These are phyloP conservation scores for Sturnira hondurensis DNA, from an alignment of 2,113 vertebrate species.

Conservation along the genomic window DNA sequence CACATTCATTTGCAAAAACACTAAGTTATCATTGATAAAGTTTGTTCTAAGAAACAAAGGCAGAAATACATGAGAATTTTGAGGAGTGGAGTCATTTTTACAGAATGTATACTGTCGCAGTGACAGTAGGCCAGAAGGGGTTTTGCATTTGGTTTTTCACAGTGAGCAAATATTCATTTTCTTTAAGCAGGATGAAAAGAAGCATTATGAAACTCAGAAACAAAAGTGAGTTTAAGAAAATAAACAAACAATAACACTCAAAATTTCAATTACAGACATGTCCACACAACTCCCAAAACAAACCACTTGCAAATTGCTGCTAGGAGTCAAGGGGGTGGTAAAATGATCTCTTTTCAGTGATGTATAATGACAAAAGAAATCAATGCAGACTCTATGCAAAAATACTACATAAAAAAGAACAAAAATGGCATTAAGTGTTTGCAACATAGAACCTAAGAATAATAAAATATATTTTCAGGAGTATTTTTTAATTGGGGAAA, in stretches of 20 bases:
- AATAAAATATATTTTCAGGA: background rate
- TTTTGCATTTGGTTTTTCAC: background rate
- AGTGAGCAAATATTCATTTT: background rate
- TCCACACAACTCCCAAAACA: background rate
- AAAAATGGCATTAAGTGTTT: background rate
- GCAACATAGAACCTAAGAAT: background rate
- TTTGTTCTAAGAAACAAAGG: background rate
- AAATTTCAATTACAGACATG: background rate
- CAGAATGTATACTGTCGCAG: background rate
- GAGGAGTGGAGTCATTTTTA: background rate
- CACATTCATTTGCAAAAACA: background rate
- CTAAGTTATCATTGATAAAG: background rate
- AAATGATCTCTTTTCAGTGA: background rate
- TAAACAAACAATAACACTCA: background rate
- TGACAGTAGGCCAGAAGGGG: background rate
- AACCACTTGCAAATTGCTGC: background rate
- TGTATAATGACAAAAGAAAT: background rate
- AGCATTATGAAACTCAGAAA: background rate
- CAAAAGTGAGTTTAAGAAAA: background rate
- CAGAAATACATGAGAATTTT: background rate
- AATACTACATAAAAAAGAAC: too few relatives aligned
- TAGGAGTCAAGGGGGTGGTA: rapidly evolving
- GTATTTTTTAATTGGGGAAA: background rate
- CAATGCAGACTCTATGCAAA: background rate
- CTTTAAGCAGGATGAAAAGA: conserved; percentile 4